A percentile compares a stretch with the other conserved stretches of the same genome.
Evolutionary conservation across 2,113 vertebrate genomes (phyloP).

Genomic region (Herpetotheres cachinnans): DNA sequence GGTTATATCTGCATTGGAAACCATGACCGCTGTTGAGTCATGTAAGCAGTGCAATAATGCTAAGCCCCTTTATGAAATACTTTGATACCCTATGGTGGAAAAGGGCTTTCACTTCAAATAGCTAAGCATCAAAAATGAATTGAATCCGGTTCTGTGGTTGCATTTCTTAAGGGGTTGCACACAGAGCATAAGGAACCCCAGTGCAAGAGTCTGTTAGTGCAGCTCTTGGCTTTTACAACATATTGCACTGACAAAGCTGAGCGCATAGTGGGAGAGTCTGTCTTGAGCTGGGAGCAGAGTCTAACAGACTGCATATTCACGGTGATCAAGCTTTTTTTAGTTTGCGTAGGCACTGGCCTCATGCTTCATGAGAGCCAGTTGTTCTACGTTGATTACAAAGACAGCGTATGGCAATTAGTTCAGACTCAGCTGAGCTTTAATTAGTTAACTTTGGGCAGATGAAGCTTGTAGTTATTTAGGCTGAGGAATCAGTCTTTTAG

Average conservation of each 20-base stretch:
- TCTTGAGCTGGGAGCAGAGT: not conserved
- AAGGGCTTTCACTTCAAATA: not conserved
- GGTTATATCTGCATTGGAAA: not conserved
- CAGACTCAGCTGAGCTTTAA: not conserved
- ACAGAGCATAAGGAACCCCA: not conserved
- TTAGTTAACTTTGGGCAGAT: not conserved
- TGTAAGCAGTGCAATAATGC: not conserved
- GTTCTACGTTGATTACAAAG: not conserved
- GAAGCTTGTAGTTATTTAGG: not conserved
- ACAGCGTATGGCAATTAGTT: not conserved
- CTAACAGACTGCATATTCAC: not conserved
- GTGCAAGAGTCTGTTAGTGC: not conserved
- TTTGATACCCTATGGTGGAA: not conserved
- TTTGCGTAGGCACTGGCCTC: not conserved
- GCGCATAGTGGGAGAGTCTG: not conserved
- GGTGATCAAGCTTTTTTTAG: not conserved
- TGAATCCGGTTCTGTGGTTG: rapidly evolving
- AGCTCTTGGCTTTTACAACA: rapidly evolving
- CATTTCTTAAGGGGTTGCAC: not conserved
- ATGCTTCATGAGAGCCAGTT: not conserved
- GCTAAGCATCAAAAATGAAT: not conserved
- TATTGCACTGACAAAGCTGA: not conserved
- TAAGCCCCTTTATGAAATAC: not conserved
- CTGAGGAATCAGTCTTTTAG: not conserved
- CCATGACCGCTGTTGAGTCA: not conserved